These are phyloP conservation scores for Phoxinus dragarum DNA, from an alignment of 2,797 vertebrate genomes.

Conservation along the genomic window DNA sequence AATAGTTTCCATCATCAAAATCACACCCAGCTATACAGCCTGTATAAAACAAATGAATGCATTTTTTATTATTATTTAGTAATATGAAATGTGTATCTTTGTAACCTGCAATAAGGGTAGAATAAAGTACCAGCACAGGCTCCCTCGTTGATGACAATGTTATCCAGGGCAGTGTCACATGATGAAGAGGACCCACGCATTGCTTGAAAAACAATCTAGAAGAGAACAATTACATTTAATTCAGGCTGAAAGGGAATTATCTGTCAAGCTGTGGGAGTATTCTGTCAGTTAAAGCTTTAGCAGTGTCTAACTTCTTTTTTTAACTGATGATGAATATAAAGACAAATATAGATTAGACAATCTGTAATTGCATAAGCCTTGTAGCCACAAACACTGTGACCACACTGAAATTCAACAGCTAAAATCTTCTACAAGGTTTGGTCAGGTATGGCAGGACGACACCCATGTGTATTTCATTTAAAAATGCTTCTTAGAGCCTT, in stretches of 20 bases:
- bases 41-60: conserved; percentile 43
- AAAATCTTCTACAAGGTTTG: background rate
- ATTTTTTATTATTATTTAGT: background rate
- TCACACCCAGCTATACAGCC: conserved; percentile 77
- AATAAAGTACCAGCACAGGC: conserved; percentile 77
- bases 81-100: background rate
- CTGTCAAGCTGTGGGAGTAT: background rate
- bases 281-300: background rate
- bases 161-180: conserved; percentile 81
- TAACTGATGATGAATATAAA: background rate
- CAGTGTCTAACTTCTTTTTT: background rate
- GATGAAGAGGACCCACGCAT: conserved; percentile 67
- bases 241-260: background rate
- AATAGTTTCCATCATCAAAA: conserved; percentile 72
- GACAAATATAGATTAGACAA: conserved; percentile 8
- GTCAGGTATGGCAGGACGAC: background rate
- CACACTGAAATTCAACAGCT: background rate
- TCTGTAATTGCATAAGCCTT: background rate
- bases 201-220: conserved; percentile 81
- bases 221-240: background rate
- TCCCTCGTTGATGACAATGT: conserved; percentile 79
- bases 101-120: background rate
- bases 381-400: background rate
- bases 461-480: background rate
- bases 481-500: background rate